Base-by-base conservation (phyloP, 1,140 invertebrate genomes). In the Dinoponera quadriceps region DNA sequence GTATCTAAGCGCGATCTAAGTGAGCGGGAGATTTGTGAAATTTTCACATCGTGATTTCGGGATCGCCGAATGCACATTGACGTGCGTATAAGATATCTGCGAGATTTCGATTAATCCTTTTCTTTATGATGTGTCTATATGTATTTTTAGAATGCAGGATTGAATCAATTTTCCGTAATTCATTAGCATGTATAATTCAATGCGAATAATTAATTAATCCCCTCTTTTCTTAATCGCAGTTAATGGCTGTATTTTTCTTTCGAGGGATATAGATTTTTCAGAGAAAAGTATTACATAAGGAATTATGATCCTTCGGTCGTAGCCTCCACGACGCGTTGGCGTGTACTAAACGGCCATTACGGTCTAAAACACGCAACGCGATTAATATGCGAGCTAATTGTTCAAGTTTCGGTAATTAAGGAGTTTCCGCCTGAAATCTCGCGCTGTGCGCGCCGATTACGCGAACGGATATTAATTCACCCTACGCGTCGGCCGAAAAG, bases 381-480 rank as follows among this genome's bases (percentile, higher is more conserved):
- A 82, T 73, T 82, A 60, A 73, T 82, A 82, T 60, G n/a, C 29
- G 25, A 33, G n/a, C 38, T 82, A 82, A 82, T 82, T 49, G 78
- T n/a, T 82, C n/a, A 82, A 82, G 68, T 82, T 82, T 54, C 25
- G 55, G 55, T 73, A 82, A 73, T 73, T 82, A 73, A 82, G 55
- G 60, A 82, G 38, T 82, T 81, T 22, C 55, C 33, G 38, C 9
- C 38, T 60, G 20, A 49, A 73, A 73, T 82, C 25, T 82, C n/a
- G 68, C 33, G 22, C 14, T 9, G 27, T 66, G 16, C 16, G 57
- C 49, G 44, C 33, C 1, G 38, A 65, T 77, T 66, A 77, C 29
- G 20, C 59, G 22, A 25, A 66, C 73, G n/a, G n/a, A 65, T 77
- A 78, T 68, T 78, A 68, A 78, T 68, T 14, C 54, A 18, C 44